phyloP scores from a whole-genome alignment of 2,797 vertebrate genomes.

The Scolopax rusticola region DNA sequence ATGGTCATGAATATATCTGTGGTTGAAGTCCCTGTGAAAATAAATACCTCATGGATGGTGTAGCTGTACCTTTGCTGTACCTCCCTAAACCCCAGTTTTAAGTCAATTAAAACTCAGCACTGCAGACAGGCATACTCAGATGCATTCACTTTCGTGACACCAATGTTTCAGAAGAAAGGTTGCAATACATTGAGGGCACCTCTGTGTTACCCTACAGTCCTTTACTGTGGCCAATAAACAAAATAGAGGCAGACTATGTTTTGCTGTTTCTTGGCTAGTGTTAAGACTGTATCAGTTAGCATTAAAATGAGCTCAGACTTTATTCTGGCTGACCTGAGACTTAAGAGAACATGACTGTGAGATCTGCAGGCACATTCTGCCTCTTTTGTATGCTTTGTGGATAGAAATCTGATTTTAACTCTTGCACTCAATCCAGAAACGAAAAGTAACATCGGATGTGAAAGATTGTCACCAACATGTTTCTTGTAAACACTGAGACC shows the following conservation, averaged over 20 bases:
- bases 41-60: not conserved
- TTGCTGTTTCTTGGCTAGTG: not conserved
- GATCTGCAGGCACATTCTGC: not conserved
- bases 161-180: not conserved
- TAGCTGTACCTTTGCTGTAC: not conserved
- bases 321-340: not conserved
- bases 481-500: constrained; percentile 2
- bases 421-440: not conserved
- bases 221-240: not conserved
- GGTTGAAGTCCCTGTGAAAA: not conserved
- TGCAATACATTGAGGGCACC: not conserved
- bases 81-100: not conserved
- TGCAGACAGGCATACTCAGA: rapidly evolving
- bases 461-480: not conserved
- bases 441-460: not conserved
- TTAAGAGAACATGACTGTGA: not conserved
- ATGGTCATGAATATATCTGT: not conserved
- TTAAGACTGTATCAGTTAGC: not conserved
- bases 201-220: not conserved
- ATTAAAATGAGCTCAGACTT: not conserved
- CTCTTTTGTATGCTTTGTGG: not conserved
- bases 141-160: not conserved
- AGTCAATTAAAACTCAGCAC: not conserved
- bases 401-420: constrained; percentile 19
- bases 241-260: not conserved